Evolutionary conservation across 1,140 invertebrate species (phyloP).

Genomic region (Teleopsis dalmanni): DNA sequence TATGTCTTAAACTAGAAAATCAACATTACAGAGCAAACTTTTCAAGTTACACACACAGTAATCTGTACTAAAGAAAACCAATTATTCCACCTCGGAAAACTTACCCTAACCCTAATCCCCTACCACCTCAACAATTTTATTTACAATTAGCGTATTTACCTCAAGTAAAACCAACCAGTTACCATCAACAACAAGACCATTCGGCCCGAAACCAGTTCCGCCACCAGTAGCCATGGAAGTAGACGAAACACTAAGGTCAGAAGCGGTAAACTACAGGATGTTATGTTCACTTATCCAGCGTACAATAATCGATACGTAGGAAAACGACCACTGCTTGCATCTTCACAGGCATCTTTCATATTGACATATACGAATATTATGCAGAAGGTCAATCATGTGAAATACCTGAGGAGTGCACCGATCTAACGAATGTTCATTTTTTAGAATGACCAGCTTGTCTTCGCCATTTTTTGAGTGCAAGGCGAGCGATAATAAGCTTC

Average conservation of each 20-base stretch:
- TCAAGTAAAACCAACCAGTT: not conserved
- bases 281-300: constrained; percentile 9
- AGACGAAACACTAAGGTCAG: constrained; percentile 10
- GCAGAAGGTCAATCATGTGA: not conserved
- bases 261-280: constrained; percentile 15
- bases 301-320: not conserved
- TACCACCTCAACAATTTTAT: not conserved
- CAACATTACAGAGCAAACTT: too few species aligned
- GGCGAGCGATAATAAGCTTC: not conserved
- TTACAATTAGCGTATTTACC: not conserved
- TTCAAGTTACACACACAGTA: not conserved
- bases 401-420: too few species aligned
- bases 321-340: constrained; percentile 5
- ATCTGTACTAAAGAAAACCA: too few species aligned
- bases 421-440: constrained; percentile 9
- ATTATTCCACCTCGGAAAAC: too few species aligned
- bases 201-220: constrained; percentile 11
- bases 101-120: not conserved
- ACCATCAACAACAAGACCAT: constrained; percentile 2
- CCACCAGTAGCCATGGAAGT: constrained; percentile 15
- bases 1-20: constrained; percentile 11
- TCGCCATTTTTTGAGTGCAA: constrained; percentile 9
- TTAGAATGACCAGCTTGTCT: constrained; percentile 14
- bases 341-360: not conserved
- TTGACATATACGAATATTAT: not conserved